phyloP scores from a whole-genome alignment of 2,797 vertebrate species.

The Acridotheres tristis region DNA sequence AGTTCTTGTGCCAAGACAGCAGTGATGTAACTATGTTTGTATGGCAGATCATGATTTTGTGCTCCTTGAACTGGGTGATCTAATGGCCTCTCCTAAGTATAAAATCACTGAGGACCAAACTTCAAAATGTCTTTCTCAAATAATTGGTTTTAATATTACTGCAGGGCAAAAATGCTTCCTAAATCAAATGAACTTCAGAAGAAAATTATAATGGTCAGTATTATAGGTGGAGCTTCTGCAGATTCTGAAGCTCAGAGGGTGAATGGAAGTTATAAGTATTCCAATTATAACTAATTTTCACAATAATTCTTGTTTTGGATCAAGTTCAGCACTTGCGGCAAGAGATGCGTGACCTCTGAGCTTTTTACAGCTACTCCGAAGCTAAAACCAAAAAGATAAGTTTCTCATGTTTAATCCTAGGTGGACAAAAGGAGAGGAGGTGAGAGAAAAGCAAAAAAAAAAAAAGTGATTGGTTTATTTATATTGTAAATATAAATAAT shows the following conservation, averaged over 20 bases:
- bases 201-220: constrained; percentile 1
- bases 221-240: neutral
- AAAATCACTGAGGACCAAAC: neutral
- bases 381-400: constrained; percentile 11
- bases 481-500: neutral
- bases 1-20: neutral
- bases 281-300: neutral
- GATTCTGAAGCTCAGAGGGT: neutral
- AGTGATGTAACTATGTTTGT: neutral
- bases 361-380: constrained; percentile 12
- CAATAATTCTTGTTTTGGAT: constrained; percentile 36
- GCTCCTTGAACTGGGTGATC: neutral
- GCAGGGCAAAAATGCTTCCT: neutral
- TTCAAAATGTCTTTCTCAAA: constrained; percentile 2
- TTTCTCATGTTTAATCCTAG: neutral
- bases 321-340: neutral
- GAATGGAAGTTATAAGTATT: neutral
- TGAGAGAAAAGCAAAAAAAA: neutral
- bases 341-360: neutral
- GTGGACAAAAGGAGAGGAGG: neutral
- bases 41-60: neutral
- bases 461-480: neutral
- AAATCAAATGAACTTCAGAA: neutral
- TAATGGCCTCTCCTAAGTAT: neutral
- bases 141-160: constrained; percentile 26